Conservation (phyloP, 2,888 invertebrate genomes). For the Drosophila robusta region DNA sequence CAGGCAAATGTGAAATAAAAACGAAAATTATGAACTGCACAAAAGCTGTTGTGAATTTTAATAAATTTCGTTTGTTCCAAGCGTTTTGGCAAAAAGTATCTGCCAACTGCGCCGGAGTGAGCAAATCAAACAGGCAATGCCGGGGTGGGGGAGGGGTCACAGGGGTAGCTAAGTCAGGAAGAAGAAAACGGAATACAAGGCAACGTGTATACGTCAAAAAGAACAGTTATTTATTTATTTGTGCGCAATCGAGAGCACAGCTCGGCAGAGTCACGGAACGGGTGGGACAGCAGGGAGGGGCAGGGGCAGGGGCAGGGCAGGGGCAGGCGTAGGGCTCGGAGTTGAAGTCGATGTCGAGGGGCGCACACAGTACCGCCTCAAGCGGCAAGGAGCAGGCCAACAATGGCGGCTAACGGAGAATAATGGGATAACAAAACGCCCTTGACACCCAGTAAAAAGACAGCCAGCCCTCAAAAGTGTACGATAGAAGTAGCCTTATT, state of each 20-base stretch:
- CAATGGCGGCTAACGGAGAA: constrained; percentile 78
- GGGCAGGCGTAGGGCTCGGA: too few species aligned
- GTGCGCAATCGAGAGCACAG: constrained; percentile 69
- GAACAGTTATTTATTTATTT: constrained; percentile 83
- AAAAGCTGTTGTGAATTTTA: constrained; percentile 83
- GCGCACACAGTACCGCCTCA: constrained; percentile 33
- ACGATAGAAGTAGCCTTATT: constrained; percentile 77
- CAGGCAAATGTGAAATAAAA: constrained; percentile 77
- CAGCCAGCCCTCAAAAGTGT: constrained; percentile 76
- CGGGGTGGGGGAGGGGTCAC: not conserved
- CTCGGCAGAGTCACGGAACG: constrained; percentile 27
- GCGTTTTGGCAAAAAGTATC: constrained; percentile 57
- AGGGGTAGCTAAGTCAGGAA: constrained; percentile 43
- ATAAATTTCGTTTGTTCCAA: constrained; percentile 69
- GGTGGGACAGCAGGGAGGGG: constrained; percentile 4
- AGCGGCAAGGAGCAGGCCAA: constrained; percentile 37
- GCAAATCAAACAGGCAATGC: constrained; percentile 66
- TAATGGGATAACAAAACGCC: constrained; percentile 84
- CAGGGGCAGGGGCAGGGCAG: too few species aligned
- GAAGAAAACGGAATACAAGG: constrained; percentile 22
- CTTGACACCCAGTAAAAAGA: constrained; percentile 84
- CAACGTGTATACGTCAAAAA: constrained; percentile 77
- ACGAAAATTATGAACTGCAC: constrained; percentile 82
- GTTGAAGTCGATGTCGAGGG: constrained; percentile 8
- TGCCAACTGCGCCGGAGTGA: constrained; percentile 65